Conservation (phyloP, 23 tunicate species). For the Styela clava region DNA sequence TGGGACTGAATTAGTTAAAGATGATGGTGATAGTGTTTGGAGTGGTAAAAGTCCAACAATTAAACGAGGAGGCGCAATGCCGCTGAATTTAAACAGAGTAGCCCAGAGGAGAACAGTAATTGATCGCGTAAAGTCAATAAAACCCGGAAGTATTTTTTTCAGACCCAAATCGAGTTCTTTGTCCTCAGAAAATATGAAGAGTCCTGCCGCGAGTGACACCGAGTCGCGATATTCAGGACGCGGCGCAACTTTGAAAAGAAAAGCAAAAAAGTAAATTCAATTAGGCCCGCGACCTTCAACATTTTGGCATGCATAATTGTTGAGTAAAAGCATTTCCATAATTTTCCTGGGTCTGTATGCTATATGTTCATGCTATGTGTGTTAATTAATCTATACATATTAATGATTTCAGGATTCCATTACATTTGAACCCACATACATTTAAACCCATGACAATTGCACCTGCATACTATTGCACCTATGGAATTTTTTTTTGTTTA, state of each 20-base stretch:
- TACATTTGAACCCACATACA: too few species aligned
- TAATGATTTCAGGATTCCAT: too few species aligned
- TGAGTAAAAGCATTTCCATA: too few species aligned
- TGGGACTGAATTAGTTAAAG: not conserved
- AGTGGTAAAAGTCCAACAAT: not conserved
- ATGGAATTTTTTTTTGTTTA: too few species aligned
- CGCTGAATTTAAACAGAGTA: not conserved
- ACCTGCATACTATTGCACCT: too few species aligned
- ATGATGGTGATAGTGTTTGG: not conserved
- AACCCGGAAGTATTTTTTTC: not conserved
- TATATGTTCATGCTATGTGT: too few species aligned
- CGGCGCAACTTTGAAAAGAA: not conserved
- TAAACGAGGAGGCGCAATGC: not conserved
- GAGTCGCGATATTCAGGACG: not conserved
- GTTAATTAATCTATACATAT: too few species aligned
- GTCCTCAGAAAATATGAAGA: constrained; percentile 2
- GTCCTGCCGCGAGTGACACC: constrained; percentile 14
- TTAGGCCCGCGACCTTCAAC: too few species aligned
- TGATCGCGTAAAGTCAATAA: not conserved
- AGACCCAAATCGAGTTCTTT: not conserved
- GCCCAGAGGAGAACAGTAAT: not conserved
- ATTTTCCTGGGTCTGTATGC: too few species aligned
- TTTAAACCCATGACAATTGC: too few species aligned
- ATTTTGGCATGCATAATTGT: too few species aligned
- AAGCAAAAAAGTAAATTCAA: not conserved